phyloP scores from a whole-genome alignment of 2,797 vertebrate genomes.

The Melanotaenia maccullochi region DNA sequence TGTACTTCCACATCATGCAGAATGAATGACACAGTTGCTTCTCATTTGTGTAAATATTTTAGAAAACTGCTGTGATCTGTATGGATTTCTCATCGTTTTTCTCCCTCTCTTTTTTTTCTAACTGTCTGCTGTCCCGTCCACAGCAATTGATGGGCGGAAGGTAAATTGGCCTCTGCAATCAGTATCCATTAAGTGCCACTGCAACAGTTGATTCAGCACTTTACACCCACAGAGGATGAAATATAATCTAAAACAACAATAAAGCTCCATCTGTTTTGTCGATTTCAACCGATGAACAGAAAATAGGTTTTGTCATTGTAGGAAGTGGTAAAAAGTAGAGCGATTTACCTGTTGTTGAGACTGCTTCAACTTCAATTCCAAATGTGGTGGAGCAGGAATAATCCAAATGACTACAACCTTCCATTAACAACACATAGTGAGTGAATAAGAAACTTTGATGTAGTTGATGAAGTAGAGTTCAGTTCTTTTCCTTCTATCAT shows the following conservation, averaged over 20 bases:
- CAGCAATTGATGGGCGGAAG: neutral
- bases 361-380: too few relatives aligned
- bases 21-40: too few relatives aligned
- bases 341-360: too few relatives aligned
- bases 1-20: too few relatives aligned
- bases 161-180: slow-evolving; percentile 54
- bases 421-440: too few relatives aligned
- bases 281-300: slow-evolving; percentile 29
- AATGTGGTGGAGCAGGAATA: too few relatives aligned
- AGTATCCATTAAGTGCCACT: slow-evolving; percentile 45
- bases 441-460: too few relatives aligned
- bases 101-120: neutral
- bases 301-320: neutral
- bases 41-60: slow-evolving; percentile 27
- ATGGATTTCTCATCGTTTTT: slow-evolving; percentile 20
- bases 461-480: too few relatives aligned
- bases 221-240: slow-evolving; percentile 25
- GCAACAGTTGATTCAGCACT: slow-evolving; percentile 35
- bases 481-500: too few relatives aligned
- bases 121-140: slow-evolving; percentile 10
- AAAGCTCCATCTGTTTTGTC: slow-evolving; percentile 8
- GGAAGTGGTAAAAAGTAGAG: too few relatives aligned
- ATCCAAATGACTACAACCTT: too few relatives aligned
- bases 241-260: slow-evolving; percentile 23
- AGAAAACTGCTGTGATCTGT: slow-evolving; percentile 6